phyloP scores from a whole-genome alignment of 2,113 vertebrate species.

The Callaeas wilsoni region DNA sequence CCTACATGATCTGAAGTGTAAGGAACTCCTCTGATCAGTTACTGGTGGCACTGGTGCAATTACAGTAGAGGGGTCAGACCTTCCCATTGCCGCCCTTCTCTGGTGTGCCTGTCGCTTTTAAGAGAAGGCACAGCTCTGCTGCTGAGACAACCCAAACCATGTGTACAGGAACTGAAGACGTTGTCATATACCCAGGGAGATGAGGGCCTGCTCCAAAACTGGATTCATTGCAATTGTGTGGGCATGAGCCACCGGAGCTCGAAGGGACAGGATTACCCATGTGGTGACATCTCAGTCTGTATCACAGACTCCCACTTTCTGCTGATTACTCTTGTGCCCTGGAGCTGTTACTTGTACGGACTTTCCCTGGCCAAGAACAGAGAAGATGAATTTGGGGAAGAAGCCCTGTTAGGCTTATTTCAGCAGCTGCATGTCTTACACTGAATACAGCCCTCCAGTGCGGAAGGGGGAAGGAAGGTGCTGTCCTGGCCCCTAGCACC shows the following conservation, averaged over 20 bases:
- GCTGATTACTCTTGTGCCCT: no score
- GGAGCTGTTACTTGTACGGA: not conserved
- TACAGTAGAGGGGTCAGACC: not conserved
- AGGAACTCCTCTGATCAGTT: not conserved
- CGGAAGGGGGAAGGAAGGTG: not conserved
- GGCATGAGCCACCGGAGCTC: not conserved
- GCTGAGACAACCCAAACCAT: fast-evolving
- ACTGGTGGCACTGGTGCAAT: not conserved
- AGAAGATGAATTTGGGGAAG: not conserved
- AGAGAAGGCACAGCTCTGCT: not conserved
- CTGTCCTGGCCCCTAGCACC: fast-evolving
- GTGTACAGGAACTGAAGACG: not conserved
- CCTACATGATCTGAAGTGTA: not conserved
- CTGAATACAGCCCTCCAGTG: fast-evolving
- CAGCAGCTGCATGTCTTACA: not conserved
- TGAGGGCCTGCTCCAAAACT: not conserved
- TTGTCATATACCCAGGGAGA: no score
- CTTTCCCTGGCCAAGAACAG: not conserved
- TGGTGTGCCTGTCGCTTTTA: no score
- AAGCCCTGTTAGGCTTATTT: not conserved
- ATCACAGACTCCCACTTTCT: not conserved
- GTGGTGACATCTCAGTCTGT: not conserved
- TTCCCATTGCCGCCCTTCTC: not conserved
- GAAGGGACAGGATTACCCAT: not conserved
- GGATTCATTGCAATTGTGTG: not conserved